Conservation (phyloP, 2,113 vertebrate species). For the Anseranas semipalmata region DNA sequence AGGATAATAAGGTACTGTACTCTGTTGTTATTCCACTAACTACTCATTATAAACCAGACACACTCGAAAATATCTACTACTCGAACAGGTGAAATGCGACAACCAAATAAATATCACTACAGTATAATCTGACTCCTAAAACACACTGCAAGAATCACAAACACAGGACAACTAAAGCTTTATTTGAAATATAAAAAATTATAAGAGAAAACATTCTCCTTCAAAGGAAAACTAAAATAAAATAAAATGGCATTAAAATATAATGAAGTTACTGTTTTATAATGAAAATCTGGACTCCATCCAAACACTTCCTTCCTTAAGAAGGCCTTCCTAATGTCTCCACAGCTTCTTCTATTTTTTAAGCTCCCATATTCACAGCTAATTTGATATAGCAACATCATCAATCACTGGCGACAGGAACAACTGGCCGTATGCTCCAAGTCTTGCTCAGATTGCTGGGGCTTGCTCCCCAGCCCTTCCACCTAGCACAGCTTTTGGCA, state of each 20-base stretch:
- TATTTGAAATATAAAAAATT: conserved; percentile 51
- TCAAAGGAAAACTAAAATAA: conserved; percentile 57
- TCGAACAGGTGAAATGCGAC: conserved; percentile 64
- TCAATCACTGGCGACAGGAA: conserved; percentile 76
- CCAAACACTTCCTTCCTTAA: conserved; percentile 51
- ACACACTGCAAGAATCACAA: conserved; percentile 16
- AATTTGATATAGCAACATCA: conserved; percentile 80
- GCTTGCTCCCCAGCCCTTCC: not conserved
- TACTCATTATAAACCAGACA: conserved; percentile 64
- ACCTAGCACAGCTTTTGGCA: conserved; percentile 8
- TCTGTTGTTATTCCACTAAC: conserved; percentile 65
- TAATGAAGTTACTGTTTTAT: conserved; percentile 45
- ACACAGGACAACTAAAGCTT: conserved; percentile 1
- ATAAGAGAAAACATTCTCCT: conserved; percentile 39
- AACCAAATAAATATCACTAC: conserved; percentile 43
- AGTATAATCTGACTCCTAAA: conserved; percentile 25
- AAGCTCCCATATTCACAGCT: conserved; percentile 74
- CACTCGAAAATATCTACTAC: conserved; percentile 37
- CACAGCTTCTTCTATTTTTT: conserved; percentile 61
- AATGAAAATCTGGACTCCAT: conserved; percentile 59
- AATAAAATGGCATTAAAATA: conserved; percentile 58
- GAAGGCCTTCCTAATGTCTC: conserved; percentile 48
- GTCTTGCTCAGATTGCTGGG: not conserved
- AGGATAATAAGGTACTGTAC: conserved; percentile 66
- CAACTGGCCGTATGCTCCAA: conserved; percentile 47